Evolutionary conservation across 2,797 vertebrate genomes (phyloP).

Genomic region (Helostoma temminkii): DNA sequence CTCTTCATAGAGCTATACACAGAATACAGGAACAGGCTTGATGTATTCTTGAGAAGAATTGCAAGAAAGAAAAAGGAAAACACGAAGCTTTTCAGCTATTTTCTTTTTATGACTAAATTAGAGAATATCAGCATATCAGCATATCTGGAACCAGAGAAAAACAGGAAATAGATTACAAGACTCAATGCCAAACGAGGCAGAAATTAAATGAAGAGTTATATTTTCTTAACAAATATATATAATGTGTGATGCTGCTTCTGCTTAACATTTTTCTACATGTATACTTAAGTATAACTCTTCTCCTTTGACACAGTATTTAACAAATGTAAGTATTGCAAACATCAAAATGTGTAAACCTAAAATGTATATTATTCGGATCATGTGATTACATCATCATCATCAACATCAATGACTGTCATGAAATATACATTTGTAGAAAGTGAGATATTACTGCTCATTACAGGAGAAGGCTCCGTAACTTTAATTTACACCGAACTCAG

Average conservation of each 20-base stretch:
- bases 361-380: no score
- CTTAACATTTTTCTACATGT: no score
- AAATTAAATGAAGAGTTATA: constrained; percentile 28
- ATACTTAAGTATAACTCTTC: no score
- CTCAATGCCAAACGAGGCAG: constrained; percentile 3
- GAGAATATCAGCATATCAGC: constrained; percentile 40
- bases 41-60: constrained; percentile 12
- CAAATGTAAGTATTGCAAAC: no score
- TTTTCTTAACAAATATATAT: constrained; percentile 29
- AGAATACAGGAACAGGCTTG: not conserved
- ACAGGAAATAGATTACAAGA: constrained; percentile 49
- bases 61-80: constrained; percentile 38
- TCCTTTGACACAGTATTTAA: no score
- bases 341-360: no score
- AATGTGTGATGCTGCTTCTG: not conserved
- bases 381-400: no score
- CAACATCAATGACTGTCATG: no score
- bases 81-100: constrained; percentile 28
- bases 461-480: not conserved
- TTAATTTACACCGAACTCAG: not conserved
- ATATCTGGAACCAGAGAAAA: constrained; percentile 42
- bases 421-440: no score
- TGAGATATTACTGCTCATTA: no score
- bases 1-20: constrained; percentile 12
- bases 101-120: constrained; percentile 44